A percentile compares a stretch with the other conserved stretches of the same genome.
Conservation (phyloP, 2,797 vertebrate species). For the Tauraco hartlaubi region DNA sequence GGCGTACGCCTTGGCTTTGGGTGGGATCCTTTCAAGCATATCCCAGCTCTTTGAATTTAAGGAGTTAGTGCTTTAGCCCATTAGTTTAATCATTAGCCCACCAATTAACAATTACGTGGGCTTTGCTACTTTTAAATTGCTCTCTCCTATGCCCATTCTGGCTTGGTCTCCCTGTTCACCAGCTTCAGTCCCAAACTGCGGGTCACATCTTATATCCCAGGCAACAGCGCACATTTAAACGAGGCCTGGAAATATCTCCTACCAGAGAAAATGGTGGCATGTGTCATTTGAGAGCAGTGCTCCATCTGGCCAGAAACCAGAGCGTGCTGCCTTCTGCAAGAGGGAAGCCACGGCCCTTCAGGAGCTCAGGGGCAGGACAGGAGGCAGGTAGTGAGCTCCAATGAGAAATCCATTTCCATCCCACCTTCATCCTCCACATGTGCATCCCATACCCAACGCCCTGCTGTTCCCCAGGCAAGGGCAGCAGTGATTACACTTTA, state of each 20-base stretch:
- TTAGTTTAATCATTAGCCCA: not conserved
- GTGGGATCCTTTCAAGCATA: not conserved
- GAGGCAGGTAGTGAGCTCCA: not conserved
- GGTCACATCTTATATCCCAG: not conserved
- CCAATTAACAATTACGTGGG: not conserved
- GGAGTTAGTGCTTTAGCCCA: not conserved
- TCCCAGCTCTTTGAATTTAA: not conserved
- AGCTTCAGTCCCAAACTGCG: not conserved
- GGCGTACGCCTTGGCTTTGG: not conserved
- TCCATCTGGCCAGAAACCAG: fast-evolving
- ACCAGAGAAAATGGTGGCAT: fast-evolving
- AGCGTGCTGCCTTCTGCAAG: not conserved
- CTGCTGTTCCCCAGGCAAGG: not conserved
- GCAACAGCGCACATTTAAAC: not conserved
- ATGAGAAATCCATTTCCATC: not conserved
- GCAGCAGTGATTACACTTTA: not conserved
- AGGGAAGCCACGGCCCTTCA: fast-evolving
- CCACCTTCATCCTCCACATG: fast-evolving
- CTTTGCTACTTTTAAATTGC: not conserved
- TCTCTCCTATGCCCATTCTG: not conserved
- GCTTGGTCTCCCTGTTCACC: not conserved
- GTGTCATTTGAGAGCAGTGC: not conserved
- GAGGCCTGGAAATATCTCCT: not conserved
- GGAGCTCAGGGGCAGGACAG: not conserved
- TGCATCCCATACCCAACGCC: fast-evolving